A percentile compares a stretch with the other conserved stretches of the same genome.
These are phyloP conservation scores for Lophura nycthemera DNA, from an alignment of 2,113 vertebrate genomes.

Conservation along the genomic window DNA sequence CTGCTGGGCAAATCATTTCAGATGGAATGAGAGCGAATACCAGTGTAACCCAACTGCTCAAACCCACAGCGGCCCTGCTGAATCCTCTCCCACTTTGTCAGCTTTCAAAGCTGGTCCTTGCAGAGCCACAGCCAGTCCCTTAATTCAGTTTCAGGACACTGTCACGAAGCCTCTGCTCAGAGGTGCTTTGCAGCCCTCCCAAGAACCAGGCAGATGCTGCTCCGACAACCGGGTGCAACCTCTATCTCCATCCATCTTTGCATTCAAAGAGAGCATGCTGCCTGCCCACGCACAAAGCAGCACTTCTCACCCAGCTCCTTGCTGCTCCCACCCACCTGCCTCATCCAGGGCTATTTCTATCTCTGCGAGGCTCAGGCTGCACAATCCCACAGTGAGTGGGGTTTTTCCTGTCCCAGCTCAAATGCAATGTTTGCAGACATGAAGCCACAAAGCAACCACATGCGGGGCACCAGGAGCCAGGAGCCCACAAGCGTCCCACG, in stretches of 20 bases:
- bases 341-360: fast-evolving
- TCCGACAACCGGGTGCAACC: not conserved
- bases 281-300: not conserved
- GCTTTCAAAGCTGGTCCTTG: not conserved
- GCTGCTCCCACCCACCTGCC: not conserved
- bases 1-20: not conserved
- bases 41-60: fast-evolving
- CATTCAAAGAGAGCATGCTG: fast-evolving
- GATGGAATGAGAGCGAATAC: not conserved
- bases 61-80: not conserved
- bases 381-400: fast-evolving
- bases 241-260: fast-evolving
- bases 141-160: fast-evolving
- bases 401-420: not conserved
- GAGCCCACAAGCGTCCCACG: not conserved
- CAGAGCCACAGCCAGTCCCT: not conserved
- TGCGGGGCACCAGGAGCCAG: not conserved
- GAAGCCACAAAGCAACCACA: not conserved
- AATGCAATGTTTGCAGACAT: not conserved
- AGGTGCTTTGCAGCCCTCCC: not conserved
- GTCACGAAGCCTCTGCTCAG: not conserved
- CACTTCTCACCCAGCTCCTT: not conserved
- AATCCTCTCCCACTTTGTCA: not conserved
- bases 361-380: not conserved
- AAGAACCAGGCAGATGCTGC: not conserved